Conservation (phyloP, 2,797 vertebrate species). For the Dendrocincla tyrannina region DNA sequence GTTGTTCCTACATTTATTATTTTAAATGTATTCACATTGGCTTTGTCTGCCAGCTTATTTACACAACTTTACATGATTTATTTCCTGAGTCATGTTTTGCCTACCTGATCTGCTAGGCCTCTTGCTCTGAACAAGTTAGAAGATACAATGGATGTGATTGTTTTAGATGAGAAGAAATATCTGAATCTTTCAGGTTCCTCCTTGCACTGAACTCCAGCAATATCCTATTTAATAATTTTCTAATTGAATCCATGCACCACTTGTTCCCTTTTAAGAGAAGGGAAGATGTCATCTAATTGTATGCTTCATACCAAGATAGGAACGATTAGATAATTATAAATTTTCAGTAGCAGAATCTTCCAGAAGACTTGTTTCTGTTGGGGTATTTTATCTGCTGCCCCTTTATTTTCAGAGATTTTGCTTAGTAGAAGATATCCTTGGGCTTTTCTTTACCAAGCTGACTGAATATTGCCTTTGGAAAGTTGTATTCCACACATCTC, state of each 20-base stretch:
- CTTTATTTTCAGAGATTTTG: background rate
- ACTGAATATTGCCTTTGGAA: background rate
- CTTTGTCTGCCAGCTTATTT: background rate
- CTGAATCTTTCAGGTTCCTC: background rate
- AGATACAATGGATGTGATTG: rapidly evolving
- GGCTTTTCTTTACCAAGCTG: background rate
- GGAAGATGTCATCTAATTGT: slow-evolving; percentile 7
- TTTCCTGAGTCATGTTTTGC: background rate
- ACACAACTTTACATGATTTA: background rate
- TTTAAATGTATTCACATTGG: background rate
- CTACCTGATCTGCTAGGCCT: background rate
- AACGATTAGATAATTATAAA: background rate
- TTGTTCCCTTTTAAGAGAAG: background rate
- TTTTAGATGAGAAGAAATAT: background rate
- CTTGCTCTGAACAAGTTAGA: background rate
- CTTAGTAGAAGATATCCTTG: background rate
- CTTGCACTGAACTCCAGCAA: background rate
- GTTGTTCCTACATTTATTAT: background rate
- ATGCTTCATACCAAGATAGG: background rate
- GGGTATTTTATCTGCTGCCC: background rate
- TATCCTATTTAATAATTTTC: background rate
- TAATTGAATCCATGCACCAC: background rate
- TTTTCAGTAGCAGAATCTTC: background rate
- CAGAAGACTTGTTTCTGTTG: background rate
- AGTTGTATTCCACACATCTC: background rate